These are phyloP conservation scores for Macroglossus sobrinus DNA, from an alignment of 2,113 vertebrate genomes.

Conservation along the genomic window DNA sequence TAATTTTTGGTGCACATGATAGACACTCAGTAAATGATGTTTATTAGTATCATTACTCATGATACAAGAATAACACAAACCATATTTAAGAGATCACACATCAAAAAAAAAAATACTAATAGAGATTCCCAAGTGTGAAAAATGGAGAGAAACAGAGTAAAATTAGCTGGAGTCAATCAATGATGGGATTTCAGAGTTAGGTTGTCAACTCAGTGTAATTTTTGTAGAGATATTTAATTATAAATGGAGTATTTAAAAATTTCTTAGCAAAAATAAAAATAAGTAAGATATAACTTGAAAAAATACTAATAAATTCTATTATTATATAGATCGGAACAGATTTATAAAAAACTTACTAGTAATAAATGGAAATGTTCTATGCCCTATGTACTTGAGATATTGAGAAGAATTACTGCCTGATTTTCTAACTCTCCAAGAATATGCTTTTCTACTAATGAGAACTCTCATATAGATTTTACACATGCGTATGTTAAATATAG, in stretches of 20 bases:
- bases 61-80: background rate
- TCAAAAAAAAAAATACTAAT: background rate
- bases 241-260: background rate
- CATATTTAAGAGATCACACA: background rate
- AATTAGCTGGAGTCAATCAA: background rate
- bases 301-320: background rate
- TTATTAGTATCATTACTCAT: background rate
- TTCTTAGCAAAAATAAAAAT: background rate
- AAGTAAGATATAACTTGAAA: background rate
- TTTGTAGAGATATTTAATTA: background rate
- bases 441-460: slow-evolving; percentile 40
- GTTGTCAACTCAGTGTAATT: background rate
- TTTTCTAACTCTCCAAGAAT: slow-evolving; percentile 65
- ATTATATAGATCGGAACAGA: background rate
- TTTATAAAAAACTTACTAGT: background rate
- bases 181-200: background rate
- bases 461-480: slow-evolving; percentile 57
- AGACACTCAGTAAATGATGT: background rate
- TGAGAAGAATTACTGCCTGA: slow-evolving; percentile 37
- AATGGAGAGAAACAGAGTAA: background rate
- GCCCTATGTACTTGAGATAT: slow-evolving; percentile 9
- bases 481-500: slow-evolving; percentile 68
- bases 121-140: background rate
- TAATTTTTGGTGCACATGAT: background rate
- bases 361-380: slow-evolving; percentile 41